Evolutionary conservation across 2,888 invertebrate species (phyloP).

Genomic region (Linyphia triangularis): DNA sequence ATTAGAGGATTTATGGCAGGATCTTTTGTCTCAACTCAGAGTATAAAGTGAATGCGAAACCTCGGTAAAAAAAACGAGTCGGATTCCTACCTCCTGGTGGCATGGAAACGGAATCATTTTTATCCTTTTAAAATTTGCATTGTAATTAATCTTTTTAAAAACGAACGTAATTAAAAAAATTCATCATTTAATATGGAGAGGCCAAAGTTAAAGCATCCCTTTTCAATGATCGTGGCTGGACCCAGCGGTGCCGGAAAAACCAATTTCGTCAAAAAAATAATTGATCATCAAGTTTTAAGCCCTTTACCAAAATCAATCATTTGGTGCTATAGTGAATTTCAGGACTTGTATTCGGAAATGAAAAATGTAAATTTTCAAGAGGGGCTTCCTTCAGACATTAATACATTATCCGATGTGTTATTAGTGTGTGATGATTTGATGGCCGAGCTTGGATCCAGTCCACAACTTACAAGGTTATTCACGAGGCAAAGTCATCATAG

Average conservation of each 20-base stretch:
- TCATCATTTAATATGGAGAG: not conserved
- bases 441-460: slow-evolving; percentile 11
- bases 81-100: too few species aligned
- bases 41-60: too few species aligned
- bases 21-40: too few species aligned
- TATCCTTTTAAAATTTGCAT: too few species aligned
- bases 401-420: not conserved
- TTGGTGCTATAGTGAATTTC: slow-evolving; percentile 56
- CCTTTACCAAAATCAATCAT: not conserved
- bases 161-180: too few species aligned
- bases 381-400: not conserved
- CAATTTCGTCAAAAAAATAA: slow-evolving; percentile 28
- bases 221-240: slow-evolving; percentile 31
- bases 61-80: too few species aligned
- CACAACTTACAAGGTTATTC: slow-evolving; percentile 39
- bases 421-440: slow-evolving; percentile 58
- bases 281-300: slow-evolving; percentile 17
- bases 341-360: slow-evolving; percentile 7
- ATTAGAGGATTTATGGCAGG: too few species aligned
- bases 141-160: too few species aligned
- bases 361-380: not conserved
- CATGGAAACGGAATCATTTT: too few species aligned
- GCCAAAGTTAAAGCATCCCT: slow-evolving; percentile 8
- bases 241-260: slow-evolving; percentile 53
- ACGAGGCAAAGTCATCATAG: slow-evolving; percentile 57